These are phyloP conservation scores for Drepana arcuata DNA, from an alignment of 1,140 invertebrate species.

Conservation along the genomic window DNA sequence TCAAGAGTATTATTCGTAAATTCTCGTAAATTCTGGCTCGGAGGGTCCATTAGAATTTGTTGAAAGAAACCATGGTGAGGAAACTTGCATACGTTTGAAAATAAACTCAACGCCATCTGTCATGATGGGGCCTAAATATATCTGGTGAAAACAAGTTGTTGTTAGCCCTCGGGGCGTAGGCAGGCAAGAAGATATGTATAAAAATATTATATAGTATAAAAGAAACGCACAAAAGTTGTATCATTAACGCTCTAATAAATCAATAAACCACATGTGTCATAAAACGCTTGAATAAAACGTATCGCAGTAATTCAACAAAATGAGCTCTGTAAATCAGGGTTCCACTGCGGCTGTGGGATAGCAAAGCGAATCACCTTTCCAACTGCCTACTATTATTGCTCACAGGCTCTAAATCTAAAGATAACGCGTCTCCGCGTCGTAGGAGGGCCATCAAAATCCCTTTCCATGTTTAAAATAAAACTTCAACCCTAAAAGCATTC, in stretches of 20 bases:
- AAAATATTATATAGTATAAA: neutral
- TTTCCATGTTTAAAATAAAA: conserved; percentile 71
- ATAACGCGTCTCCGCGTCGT: conserved; percentile 45
- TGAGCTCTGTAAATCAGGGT: conserved; percentile 17
- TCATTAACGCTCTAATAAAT: too few relatives aligned
- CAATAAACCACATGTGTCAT: too few relatives aligned
- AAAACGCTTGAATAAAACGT: too few relatives aligned
- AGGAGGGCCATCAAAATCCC: conserved; percentile 57
- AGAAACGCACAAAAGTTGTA: neutral
- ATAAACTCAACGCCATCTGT: too few relatives aligned
- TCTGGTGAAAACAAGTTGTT: too few relatives aligned
- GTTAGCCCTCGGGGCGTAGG: too few relatives aligned
- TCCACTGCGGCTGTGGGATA: conserved; percentile 7
- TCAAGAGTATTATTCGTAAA: too few relatives aligned
- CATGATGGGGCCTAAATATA: too few relatives aligned
- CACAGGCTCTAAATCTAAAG: conserved; percentile 54
- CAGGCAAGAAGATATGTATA: neutral
- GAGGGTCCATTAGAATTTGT: too few relatives aligned
- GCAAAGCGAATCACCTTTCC: conserved; percentile 30
- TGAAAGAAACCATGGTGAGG: too few relatives aligned
- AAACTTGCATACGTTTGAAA: too few relatives aligned
- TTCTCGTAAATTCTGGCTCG: too few relatives aligned
- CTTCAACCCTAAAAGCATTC: conserved; percentile 55
- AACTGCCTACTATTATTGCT: conserved; percentile 32
- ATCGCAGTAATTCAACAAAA: conserved; percentile 13